Conservation (phyloP, 2,888 invertebrate genomes). For the Caenorhabditis doughertyi region DNA sequence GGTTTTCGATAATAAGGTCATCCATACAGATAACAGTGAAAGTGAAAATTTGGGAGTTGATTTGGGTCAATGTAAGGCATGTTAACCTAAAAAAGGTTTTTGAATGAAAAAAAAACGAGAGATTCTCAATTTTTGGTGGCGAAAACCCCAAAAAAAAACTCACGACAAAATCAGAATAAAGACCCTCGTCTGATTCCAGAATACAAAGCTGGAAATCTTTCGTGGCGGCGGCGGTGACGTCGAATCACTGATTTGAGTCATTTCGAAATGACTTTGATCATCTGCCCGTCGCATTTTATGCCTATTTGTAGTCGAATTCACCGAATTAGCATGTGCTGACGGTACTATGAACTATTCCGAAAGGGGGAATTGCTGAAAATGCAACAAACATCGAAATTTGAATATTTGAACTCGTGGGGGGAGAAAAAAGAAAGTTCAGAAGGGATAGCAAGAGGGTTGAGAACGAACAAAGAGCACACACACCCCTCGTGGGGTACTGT, state of each 20-base stretch:
- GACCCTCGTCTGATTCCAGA: slow-evolving; percentile 51
- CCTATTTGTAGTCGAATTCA: slow-evolving; percentile 34
- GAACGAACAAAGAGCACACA: slow-evolving; percentile 37
- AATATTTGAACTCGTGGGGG: slow-evolving; percentile 22
- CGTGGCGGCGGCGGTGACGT: background rate
- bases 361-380: slow-evolving; percentile 2
- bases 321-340: slow-evolving; percentile 34
- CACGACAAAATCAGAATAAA: slow-evolving; percentile 47
- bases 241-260: slow-evolving; percentile 41
- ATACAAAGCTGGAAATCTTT: slow-evolving; percentile 51
- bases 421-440: slow-evolving; percentile 13
- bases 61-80: slow-evolving; percentile 51
- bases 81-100: slow-evolving; percentile 22
- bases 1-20: slow-evolving; percentile 41
- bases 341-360: slow-evolving; percentile 43
- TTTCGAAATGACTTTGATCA: slow-evolving; percentile 16
- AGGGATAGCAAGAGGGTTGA: background rate
- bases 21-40: slow-evolving; percentile 65
- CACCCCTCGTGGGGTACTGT: slow-evolving; percentile 19
- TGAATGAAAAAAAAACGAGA: too few relatives aligned
- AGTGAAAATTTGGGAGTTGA: slow-evolving; percentile 60
- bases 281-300: slow-evolving; percentile 4
- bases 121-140: background rate
- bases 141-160: slow-evolving; percentile 23
- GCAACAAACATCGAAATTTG: slow-evolving; percentile 58